phyloP scores from a whole-genome alignment of 2,888 invertebrate genomes.

The Keiferia lycopersicella region DNA sequence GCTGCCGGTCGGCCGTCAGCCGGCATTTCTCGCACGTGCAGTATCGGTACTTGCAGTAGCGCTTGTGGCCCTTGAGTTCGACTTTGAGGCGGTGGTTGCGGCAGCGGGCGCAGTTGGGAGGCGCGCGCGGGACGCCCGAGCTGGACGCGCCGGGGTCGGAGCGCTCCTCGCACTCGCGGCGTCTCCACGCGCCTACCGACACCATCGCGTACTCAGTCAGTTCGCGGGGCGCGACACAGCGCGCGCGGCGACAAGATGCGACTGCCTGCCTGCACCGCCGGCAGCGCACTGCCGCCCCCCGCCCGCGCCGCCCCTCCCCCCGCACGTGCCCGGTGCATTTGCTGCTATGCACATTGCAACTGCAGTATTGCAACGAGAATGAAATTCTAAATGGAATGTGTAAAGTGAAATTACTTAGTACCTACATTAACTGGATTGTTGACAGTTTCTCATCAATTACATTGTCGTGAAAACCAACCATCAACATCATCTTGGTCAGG shows the following conservation, averaged over 20 bases:
- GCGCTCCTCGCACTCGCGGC: slow-evolving; percentile 74
- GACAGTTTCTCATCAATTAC: background rate
- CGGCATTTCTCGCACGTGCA: slow-evolving; percentile 94
- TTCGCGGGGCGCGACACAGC: slow-evolving; percentile 68
- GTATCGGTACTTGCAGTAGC: slow-evolving; percentile 92
- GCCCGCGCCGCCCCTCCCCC: slow-evolving; percentile 51
- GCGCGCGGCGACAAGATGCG: slow-evolving; percentile 67
- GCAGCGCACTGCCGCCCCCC: slow-evolving; percentile 52
- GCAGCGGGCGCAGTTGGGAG: slow-evolving; percentile 96
- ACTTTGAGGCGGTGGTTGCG: slow-evolving; percentile 95
- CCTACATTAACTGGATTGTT: background rate
- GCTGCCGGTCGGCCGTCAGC: slow-evolving; percentile 91
- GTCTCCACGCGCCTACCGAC: slow-evolving; percentile 75
- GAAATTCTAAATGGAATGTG: slow-evolving; percentile 11
- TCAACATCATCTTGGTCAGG: no score
- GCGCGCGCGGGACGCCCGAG: slow-evolving; percentile 86
- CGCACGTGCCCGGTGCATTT: slow-evolving; percentile 62
- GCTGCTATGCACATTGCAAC: slow-evolving; percentile 62
- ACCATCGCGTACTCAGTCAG: slow-evolving; percentile 62
- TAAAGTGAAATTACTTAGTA: slow-evolving; percentile 1
- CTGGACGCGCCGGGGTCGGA: slow-evolving; percentile 76
- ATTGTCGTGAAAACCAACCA: no score
- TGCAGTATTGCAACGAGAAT: slow-evolving; percentile 34
- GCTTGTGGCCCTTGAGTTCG: slow-evolving; percentile 94
- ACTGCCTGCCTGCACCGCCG: slow-evolving; percentile 56